phyloP scores from a whole-genome alignment of 2,888 invertebrate genomes.

The Onchidella celtica region DNA sequence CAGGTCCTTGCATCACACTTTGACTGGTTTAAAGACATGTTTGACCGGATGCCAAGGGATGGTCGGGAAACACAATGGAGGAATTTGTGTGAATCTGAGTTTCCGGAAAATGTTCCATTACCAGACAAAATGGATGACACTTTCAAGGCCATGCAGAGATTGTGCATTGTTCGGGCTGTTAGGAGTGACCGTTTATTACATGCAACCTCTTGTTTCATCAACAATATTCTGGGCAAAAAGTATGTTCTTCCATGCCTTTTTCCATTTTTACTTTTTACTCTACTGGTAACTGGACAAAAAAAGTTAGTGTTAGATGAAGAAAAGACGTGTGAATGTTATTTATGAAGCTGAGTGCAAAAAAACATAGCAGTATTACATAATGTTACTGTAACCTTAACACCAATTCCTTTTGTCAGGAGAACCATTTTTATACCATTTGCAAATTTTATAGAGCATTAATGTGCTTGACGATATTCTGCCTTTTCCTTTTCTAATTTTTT shows the following conservation, averaged over 20 bases:
- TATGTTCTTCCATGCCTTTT: slow-evolving; percentile 64
- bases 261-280: no score
- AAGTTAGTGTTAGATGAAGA: no score
- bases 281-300: no score
- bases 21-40: slow-evolving; percentile 80
- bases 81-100: slow-evolving; percentile 78
- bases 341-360: no score
- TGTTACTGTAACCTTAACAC: no score
- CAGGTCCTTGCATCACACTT: slow-evolving; percentile 77
- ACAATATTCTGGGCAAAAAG: slow-evolving; percentile 76
- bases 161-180: slow-evolving; percentile 78
- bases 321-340: no score
- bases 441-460: no score
- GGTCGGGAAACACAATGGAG: slow-evolving; percentile 80
- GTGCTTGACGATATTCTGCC: no score
- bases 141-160: slow-evolving; percentile 76
- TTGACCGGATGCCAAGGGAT: slow-evolving; percentile 79
- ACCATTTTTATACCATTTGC: no score
- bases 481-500: no score
- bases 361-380: no score
- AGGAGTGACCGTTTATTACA: slow-evolving; percentile 78
- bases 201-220: slow-evolving; percentile 74
- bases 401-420: no score
- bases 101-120: slow-evolving; percentile 74
- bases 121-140: slow-evolving; percentile 79